phyloP scores from a whole-genome alignment of 1,140 invertebrate genomes.

The Hirudo medicinalis region DNA sequence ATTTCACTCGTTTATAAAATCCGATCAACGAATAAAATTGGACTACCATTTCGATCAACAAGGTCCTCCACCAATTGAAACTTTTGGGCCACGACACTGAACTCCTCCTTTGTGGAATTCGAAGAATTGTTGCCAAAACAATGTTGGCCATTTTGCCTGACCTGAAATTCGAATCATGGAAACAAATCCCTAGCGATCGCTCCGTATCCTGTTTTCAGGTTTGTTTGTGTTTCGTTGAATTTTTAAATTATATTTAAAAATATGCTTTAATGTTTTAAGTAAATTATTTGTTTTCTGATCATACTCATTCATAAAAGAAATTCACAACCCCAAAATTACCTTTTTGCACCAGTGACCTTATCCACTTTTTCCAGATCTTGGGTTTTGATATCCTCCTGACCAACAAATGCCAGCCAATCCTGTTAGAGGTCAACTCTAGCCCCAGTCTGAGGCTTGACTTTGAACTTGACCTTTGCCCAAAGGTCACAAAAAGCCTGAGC shows the following conservation, averaged over 20 bases:
- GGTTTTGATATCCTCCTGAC: conserved; percentile 44
- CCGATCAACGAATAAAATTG: too few species aligned
- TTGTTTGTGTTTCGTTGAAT: neutral
- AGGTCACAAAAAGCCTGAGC: conserved; percentile 29
- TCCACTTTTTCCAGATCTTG: conserved; percentile 36
- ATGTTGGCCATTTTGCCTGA: conserved; percentile 44
- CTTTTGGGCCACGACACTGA: conserved; percentile 36
- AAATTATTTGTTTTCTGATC: neutral
- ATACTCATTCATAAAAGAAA: conserved; percentile 1
- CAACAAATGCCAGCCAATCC: conserved; percentile 38
- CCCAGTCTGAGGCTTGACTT: conserved; percentile 44
- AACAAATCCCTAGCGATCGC: conserved; percentile 9
- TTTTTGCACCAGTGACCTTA: conserved; percentile 8
- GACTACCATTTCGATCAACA: conserved; percentile 30
- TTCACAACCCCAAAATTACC: conserved; percentile 10
- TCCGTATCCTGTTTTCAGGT: conserved; percentile 6
- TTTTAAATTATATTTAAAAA: neutral
- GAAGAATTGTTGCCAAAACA: conserved; percentile 44
- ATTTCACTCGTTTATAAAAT: too few species aligned
- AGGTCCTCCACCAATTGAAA: conserved; percentile 40
- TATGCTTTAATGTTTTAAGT: neutral
- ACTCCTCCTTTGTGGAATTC: conserved; percentile 40
- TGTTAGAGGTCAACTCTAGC: conserved; percentile 45
- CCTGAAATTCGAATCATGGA: conserved; percentile 38
- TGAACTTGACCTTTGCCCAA: conserved; percentile 34